Base-by-base conservation (phyloP, 2,888 invertebrate genomes). In the Drosophila fungiperda region DNA sequence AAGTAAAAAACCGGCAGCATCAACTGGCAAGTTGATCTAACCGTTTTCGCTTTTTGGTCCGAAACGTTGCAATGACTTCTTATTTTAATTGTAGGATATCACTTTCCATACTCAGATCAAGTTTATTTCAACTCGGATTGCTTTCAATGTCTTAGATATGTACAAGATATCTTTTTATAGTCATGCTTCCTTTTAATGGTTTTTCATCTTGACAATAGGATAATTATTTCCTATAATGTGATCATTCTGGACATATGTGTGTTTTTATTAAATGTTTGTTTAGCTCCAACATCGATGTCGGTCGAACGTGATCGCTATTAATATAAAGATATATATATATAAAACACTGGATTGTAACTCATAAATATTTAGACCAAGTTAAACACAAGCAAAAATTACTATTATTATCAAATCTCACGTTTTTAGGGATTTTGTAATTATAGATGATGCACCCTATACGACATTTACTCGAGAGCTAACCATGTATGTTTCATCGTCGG, bases 361-460 rank as follows among this genome's bases (percentile, higher is more conserved):
- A 38, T 38, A 38, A 17, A 38, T 33, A 17, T 40, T 1, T n/a
- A n/a, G 40, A 9, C 9, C 4, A 40, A 40, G 40, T 15, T 45
- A 1, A 7, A 20, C 12, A 45, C 7, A 45, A 45, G 45, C 45
- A 20, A 15, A 23, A 20, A 23, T 23, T 8, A 4, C 8, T 15
- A 23, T 23, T 45, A 23, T 32, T 26, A 8, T 11, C 12, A 48
- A 26, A 15, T 49, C 26, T 49, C 8, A 49, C 17, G 3, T 5
- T 17, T 3, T 15, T 8, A 29, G 15, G 33, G 33, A n/a, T n/a
- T 12, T 55, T 38, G 38, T 40, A 5, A n/a, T 60, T 40, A 12
- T 11, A 79, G 79, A 79, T 26, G 62, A 3, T 1, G 50, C 81
- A 1, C 81, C 79, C 0, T 68, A 62, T 0, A 57, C 78, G 12